Percentiles rank a stretch among this genome's conserved stretches.
Evolutionary conservation across 2,888 invertebrate species (phyloP).

Genomic region (Pristionchus maxplancki): DNA sequence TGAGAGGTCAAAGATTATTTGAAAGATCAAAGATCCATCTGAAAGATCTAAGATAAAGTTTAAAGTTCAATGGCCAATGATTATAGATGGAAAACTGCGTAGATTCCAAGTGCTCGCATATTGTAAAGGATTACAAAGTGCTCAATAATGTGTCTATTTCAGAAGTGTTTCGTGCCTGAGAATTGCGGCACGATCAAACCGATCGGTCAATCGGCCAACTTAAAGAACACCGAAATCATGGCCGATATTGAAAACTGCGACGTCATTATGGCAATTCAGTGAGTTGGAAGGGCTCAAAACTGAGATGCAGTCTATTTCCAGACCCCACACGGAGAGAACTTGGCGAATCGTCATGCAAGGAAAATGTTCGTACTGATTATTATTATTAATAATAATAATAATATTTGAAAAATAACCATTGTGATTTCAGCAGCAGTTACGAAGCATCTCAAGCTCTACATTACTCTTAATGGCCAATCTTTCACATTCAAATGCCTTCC

Average conservation of each 20-base stretch:
- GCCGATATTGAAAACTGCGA: neutral
- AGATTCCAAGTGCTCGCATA: neutral
- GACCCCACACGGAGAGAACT: neutral
- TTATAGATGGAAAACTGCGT: no score
- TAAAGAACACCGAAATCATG: neutral
- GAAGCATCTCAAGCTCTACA: no score
- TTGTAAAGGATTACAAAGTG: no score
- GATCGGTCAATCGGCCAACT: neutral
- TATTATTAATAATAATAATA: neutral
- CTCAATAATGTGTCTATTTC: neutral
- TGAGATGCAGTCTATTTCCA: neutral
- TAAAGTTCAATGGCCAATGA: no score
- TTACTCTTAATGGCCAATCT: no score
- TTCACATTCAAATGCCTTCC: no score
- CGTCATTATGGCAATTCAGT: neutral
- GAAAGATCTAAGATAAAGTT: no score
- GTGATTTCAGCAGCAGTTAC: neutral
- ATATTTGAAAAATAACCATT: neutral
- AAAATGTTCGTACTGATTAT: no score
- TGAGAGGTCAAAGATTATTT: no score
- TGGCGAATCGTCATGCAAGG: neutral
- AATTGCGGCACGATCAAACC: no score
- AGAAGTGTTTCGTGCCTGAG: no score
- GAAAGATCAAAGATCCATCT: no score
- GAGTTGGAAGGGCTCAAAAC: neutral